These are phyloP conservation scores for Eucidaris tribuloides DNA, from an alignment of 35 echinoderm and acorn worm genomes.

Conservation along the genomic window DNA sequence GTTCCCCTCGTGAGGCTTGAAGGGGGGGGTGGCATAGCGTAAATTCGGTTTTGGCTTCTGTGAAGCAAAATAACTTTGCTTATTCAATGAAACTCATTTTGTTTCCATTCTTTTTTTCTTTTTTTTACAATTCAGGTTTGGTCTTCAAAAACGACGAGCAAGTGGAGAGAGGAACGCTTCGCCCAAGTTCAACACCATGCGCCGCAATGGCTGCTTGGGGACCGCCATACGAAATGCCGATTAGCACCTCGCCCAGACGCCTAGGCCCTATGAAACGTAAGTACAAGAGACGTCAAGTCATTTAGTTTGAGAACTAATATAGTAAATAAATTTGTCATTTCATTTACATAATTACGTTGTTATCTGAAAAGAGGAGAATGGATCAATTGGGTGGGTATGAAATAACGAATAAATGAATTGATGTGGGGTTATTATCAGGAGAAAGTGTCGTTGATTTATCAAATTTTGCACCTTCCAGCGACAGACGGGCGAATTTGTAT, in stretches of 20 bases:
- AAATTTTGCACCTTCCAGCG: too few relatives aligned
- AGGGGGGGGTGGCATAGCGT: too few relatives aligned
- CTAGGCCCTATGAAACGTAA: slow-evolving; percentile 50
- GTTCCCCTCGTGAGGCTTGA: too few relatives aligned
- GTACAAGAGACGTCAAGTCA: not conserved
- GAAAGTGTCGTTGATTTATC: not conserved
- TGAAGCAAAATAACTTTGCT: too few relatives aligned
- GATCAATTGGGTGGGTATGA: not conserved
- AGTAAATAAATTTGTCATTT: not conserved
- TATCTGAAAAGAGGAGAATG: not conserved
- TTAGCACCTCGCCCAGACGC: slow-evolving; percentile 77
- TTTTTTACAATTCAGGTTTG: slow-evolving; percentile 69
- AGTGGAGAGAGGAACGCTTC: slow-evolving; percentile 95
- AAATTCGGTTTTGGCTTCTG: too few relatives aligned
- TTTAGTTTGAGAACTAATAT: too few relatives aligned
- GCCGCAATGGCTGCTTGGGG: slow-evolving; percentile 70
- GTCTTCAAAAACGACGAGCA: slow-evolving; percentile 96
- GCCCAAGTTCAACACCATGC: slow-evolving; percentile 86
- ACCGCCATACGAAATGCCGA: slow-evolving; percentile 84
- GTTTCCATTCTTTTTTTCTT: not conserved
- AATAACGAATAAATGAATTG: not conserved
- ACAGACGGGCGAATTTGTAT: too few relatives aligned
- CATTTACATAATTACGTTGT: too few relatives aligned
- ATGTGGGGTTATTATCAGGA: not conserved
- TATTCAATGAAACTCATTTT: too few relatives aligned